Evolutionary conservation across 2,113 vertebrate genomes (phyloP), one percentile per base, ranked within the genome.

Genomic region (Lampris megalopsis): DNA sequence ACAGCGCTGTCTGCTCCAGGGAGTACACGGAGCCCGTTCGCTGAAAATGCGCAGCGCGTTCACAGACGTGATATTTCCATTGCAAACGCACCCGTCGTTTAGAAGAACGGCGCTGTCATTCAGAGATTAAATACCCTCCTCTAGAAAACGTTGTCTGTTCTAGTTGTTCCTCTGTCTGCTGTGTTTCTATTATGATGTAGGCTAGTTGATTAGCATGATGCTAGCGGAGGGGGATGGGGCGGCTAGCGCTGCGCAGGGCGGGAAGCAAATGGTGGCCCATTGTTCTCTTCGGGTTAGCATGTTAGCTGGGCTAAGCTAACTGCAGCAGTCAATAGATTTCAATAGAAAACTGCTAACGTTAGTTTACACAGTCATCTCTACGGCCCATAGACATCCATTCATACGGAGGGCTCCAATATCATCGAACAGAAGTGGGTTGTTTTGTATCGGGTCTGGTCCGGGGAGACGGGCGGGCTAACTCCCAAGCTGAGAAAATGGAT

Each of bases 201-300:
- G 62, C 38, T 75, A 50, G 10, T 42, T 2, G 57, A 24, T 43
- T 80, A 53, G 43, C 74, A 42, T 1, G 36, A n/a, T 36, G 75
- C 48, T 67, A 71, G 62, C 47, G 42, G 71, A 64, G 80, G 79
- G 87, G 79, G 75, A 87, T 81, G 84, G 81, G 87, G 73, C 61
- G 68, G 82, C 61, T 77, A 63, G 73, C 81, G 41, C 60, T 2
- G 84, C 85, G 81, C 88, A 94, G 90, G 93, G 92, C 92, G 93
- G 94, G 93, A 94, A 91, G 86, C 89, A 93, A 93, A 92, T 93
- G 93, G 90, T 87, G 90, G 89, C 59, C 89, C 89, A 92, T 94
- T 93, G 92, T 94, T 93, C 88, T 92, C 75, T 35, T 0, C n/a
- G 42, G 43, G 77, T 83, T 88, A 90, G 65, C 83, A 66, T 5